A percentile compares a stretch with the other conserved stretches of the same genome.
These are phyloP conservation scores for Corythucha ciliata DNA, from an alignment of 2,888 invertebrate genomes.

Conservation along the genomic window DNA sequence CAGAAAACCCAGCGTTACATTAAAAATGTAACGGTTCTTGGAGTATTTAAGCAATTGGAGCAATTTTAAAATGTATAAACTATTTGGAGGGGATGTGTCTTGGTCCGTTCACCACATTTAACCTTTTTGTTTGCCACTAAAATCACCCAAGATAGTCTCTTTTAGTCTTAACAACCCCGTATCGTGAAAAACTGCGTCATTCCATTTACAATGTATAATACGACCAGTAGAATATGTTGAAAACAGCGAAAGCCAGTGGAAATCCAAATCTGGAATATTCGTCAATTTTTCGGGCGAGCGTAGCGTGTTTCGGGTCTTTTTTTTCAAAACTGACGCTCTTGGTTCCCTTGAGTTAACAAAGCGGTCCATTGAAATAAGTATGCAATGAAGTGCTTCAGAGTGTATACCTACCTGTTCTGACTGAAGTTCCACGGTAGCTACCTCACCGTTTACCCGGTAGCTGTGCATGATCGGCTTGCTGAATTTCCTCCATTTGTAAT, in stretches of 20 bases:
- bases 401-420: conserved; percentile 21
- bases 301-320: conserved; percentile 26
- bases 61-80: no score
- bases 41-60: no score
- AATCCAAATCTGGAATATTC: conserved; percentile 42
- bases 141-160: not conserved
- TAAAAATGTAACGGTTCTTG: no score
- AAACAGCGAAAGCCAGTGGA: conserved; percentile 42
- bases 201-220: conserved; percentile 39
- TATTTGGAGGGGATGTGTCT: no score
- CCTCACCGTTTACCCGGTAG: conserved; percentile 27
- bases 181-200: not conserved
- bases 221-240: conserved; percentile 44
- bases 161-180: not conserved
- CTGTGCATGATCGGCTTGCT: conserved; percentile 20
- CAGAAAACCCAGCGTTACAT: no score
- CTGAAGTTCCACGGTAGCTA: conserved; percentile 25
- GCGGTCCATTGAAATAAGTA: not conserved
- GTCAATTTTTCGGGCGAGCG: conserved; percentile 41
- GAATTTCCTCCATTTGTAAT: conserved; percentile 44
- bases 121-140: no score
- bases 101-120: no score
- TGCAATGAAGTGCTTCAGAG: not conserved
- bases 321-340: conserved; percentile 17
- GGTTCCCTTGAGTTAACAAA: not conserved